Evolutionary conservation across 2,797 vertebrate species (phyloP).

Genomic region (Alauda arvensis): DNA sequence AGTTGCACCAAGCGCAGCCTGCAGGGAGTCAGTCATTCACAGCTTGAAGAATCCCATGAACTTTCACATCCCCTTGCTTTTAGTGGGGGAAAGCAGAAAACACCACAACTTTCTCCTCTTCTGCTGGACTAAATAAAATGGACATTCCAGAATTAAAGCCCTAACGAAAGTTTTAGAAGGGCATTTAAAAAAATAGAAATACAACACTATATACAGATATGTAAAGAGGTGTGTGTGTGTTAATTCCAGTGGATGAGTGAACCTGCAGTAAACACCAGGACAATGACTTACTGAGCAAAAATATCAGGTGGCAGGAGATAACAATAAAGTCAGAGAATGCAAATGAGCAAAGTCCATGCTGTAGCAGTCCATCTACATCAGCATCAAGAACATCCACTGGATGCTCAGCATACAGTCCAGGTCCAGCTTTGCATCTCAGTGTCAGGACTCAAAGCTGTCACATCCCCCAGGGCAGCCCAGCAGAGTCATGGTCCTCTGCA

Average conservation of each 20-base stretch:
- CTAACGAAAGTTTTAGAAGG: neutral
- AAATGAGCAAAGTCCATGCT: neutral
- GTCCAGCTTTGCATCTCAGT: neutral
- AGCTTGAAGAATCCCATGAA: neutral
- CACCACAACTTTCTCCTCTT: neutral
- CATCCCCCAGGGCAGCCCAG: neutral
- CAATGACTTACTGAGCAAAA: neutral
- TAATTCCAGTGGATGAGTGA: neutral
- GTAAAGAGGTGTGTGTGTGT: fast-evolving
- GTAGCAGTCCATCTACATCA: neutral
- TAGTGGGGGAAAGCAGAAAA: neutral
- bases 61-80: neutral
- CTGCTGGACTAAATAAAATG: neutral
- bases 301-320: neutral
- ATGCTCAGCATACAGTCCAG: neutral
- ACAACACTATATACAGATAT: neutral
- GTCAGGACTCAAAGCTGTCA: neutral
- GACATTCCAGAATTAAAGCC: neutral
- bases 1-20: neutral
- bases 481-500: neutral
- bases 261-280: neutral
- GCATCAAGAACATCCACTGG: neutral
- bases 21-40: neutral
- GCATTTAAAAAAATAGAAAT: neutral
- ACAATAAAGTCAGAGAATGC: neutral